Evolutionary conservation across 2,797 vertebrate genomes (phyloP).

Genomic region (Helarctos malayanus): DNA sequence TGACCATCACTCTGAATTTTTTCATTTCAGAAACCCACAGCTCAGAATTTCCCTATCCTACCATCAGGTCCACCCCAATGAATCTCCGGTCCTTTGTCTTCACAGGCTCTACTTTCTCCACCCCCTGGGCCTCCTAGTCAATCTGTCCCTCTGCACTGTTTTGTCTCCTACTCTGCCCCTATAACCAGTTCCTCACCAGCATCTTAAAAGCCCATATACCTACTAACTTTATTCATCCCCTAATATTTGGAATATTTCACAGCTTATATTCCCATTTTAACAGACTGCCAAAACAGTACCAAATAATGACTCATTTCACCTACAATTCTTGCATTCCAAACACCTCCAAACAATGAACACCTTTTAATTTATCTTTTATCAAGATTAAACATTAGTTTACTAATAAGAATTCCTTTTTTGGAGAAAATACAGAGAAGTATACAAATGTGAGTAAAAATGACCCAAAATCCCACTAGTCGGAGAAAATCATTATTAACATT

Average conservation of each 20-base stretch:
- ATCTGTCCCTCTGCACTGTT: not conserved
- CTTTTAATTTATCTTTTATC: not conserved
- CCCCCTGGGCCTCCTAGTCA: not conserved
- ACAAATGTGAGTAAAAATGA: not conserved
- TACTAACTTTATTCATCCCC: not conserved
- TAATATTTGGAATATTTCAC: not conserved
- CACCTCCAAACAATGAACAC: not conserved
- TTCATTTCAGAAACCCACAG: not conserved
- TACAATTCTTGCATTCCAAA: not conserved
- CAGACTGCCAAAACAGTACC: not conserved
- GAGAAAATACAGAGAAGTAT: not conserved
- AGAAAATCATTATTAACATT: not conserved
- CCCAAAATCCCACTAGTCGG: not conserved
- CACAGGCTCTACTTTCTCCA: not conserved
- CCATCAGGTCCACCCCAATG: not conserved
- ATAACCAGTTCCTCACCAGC: not conserved
- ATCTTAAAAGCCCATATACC: not conserved
- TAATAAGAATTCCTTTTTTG: constrained; percentile 1
- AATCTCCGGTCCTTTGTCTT: not conserved
- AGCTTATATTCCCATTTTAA: not conserved
- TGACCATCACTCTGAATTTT: not conserved
- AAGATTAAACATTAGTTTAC: constrained; percentile 31
- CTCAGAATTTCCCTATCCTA: not conserved
- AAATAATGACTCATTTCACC: not conserved
- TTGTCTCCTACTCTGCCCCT: not conserved